Percentiles rank a stretch among this genome's conserved stretches.
These are phyloP conservation scores for Parotocinclus haroldoi DNA, from an alignment of 2,797 vertebrate genomes.

Conservation along the genomic window DNA sequence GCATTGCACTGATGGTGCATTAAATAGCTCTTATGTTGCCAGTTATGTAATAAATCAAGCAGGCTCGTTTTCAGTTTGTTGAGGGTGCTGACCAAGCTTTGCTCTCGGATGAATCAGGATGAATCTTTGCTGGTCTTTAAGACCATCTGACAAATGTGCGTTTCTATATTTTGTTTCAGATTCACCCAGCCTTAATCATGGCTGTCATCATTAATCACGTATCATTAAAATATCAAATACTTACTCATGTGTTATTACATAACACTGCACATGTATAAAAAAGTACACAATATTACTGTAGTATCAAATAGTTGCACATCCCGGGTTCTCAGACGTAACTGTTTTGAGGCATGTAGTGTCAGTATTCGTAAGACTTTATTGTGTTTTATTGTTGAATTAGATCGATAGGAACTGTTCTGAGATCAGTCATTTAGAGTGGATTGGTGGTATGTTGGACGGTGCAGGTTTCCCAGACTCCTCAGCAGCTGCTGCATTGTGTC, in stretches of 20 bases:
- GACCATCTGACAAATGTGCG: no score
- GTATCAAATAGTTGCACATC: no score
- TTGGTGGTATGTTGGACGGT: constrained; percentile 17
- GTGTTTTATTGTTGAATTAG: background rate
- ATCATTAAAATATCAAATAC: background rate
- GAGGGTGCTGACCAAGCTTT: no score
- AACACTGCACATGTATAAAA: no score
- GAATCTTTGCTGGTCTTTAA: no score
- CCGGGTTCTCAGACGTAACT: no score
- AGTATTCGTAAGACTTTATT: background rate
- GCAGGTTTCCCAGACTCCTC: constrained; percentile 50
- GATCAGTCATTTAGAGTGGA: background rate
- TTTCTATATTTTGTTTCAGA: background rate
- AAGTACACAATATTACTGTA: no score
- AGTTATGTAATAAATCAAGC: no score
- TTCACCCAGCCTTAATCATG: background rate
- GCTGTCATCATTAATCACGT: constrained; percentile 6
- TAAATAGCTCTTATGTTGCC: no score
- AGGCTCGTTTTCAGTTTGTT: no score
- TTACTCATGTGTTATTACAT: background rate
- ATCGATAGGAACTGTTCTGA: constrained; percentile 2
- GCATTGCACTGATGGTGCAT: no score
- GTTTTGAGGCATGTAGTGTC: background rate
- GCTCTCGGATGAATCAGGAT: no score
- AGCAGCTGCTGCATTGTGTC: constrained; percentile 67